Base-by-base conservation (phyloP, 2,797 vertebrate genomes). In the Hephaestus fuliginosus region DNA sequence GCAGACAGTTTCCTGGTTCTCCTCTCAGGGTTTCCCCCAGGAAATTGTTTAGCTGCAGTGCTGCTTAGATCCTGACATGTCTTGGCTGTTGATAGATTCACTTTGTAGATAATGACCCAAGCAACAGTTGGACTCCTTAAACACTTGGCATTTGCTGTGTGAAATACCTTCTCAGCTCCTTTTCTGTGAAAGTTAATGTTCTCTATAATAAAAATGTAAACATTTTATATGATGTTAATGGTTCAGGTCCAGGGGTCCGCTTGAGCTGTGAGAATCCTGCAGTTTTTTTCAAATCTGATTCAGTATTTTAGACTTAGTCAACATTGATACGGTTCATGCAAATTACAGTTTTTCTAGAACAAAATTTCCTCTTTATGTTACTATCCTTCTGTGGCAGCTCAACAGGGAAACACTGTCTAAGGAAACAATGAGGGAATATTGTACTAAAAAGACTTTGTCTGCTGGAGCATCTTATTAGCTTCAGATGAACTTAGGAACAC, bases 1-100 rank as follows among this genome's bases (percentile, higher is more conserved):
- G 56, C 64, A 69, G 73, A 65, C 33, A 1, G 69, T 81, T 91
- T 90, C 90, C 88, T 87, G 81, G 36, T 76, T 82, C 56, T 18
- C 25, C 64, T 17, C 41, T 64, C 66, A 57, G 30, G 25, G 78
- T 81, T 80, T 82, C 68, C 58, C 58, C 12, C 15, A 70, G 66
- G 62, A 75, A 72, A 56, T 11, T 9, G 55, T 79, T 81, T 17
- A 18, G 22, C 52, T 41, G 76, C 55, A 41, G 44, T 17, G 20
- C 12, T 57, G 53, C 28, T 17, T 36, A 52, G n/a, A 63, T 58
- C 12, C 52, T 41, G 46, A 64, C 43, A 51, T 41, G 33, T 58
- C 43, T 52, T 0, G 0, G 60, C 3, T 52, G 17, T 9, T 10
- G 12, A 48, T 57, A n/a, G 0, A 60, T 41, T 46, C 13, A 10